Conservation (phyloP, 2,888 invertebrate genomes). For the Drosophila mettleri region DNA sequence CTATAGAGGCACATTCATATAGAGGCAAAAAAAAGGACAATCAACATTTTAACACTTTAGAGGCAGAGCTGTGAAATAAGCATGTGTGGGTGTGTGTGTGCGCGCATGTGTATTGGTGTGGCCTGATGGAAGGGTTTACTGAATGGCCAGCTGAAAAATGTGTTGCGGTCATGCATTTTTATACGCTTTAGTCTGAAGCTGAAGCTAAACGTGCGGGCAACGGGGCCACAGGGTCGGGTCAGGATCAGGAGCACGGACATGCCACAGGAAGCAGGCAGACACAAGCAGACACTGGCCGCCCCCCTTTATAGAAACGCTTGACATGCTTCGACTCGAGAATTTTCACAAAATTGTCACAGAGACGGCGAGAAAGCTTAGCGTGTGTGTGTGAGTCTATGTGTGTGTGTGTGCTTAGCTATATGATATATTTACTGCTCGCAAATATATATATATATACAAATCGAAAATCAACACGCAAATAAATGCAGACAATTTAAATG, state of each 20-base stretch:
- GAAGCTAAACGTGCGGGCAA: constrained; percentile 38
- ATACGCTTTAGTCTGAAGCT: constrained; percentile 52
- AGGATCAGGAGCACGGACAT: constrained; percentile 36
- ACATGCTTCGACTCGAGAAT: constrained; percentile 58
- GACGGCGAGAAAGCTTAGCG: background rate
- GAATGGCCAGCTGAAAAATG: constrained; percentile 67
- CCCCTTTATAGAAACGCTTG: constrained; percentile 56
- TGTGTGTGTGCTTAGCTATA: constrained; percentile 25
- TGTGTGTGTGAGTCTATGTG: constrained; percentile 8
- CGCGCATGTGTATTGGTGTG: background rate
- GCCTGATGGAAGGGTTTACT: constrained; percentile 29
- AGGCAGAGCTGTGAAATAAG: constrained; percentile 60
- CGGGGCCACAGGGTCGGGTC: constrained; percentile 30
- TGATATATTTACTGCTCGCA: constrained; percentile 48
- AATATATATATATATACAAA: constrained; percentile 49
- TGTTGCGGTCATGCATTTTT: constrained; percentile 80
- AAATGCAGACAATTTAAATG: constrained; percentile 22
- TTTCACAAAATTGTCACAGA: constrained; percentile 38
- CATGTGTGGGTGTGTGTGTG: constrained; percentile 20
- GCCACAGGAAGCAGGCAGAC: constrained; percentile 45
- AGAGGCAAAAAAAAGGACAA: constrained; percentile 74
- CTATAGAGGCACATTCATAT: constrained; percentile 16
- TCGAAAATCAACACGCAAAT: constrained; percentile 23
- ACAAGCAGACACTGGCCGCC: constrained; percentile 8
- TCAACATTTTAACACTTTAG: constrained; percentile 79